Evolutionary conservation across 2,113 vertebrate species (phyloP).

Genomic region (Crotalus helleri): DNA sequence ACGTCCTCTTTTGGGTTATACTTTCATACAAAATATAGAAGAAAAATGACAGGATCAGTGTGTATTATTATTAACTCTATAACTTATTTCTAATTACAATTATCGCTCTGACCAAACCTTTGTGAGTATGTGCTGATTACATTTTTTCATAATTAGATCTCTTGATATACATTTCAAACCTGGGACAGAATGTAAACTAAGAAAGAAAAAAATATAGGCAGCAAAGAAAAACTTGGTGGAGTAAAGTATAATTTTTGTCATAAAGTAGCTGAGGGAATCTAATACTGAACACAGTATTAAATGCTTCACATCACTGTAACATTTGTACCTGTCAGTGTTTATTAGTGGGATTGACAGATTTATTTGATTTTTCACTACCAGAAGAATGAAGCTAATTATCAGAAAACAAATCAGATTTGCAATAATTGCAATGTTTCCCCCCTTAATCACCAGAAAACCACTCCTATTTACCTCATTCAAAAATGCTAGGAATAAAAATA

Average conservation of each 20-base stretch:
- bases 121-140: slow-evolving; percentile 28
- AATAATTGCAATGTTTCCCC: not conserved
- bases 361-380: slow-evolving; percentile 4
- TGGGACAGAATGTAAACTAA: slow-evolving; percentile 26
- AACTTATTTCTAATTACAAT: slow-evolving; percentile 13
- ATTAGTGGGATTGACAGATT: slow-evolving; percentile 6
- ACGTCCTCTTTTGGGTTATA: not conserved
- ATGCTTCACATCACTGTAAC: slow-evolving; percentile 5
- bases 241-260: slow-evolving; percentile 30
- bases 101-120: slow-evolving; percentile 37
- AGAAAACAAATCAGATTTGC: not conserved
- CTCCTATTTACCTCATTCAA: not conserved
- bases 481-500: not conserved
- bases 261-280: not conserved
- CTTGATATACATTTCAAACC: slow-evolving; percentile 22
- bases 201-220: slow-evolving; percentile 3
- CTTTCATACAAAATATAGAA: not conserved
- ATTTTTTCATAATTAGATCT: slow-evolving; percentile 24
- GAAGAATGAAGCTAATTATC: slow-evolving; percentile 14
- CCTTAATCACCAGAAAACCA: fast-evolving
- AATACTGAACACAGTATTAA: not conserved
- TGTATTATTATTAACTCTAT: not conserved
- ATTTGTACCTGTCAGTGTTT: slow-evolving; percentile 18
- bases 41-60: not conserved
- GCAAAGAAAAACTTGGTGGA: slow-evolving; percentile 24